These are phyloP conservation scores for Cyanoliseus patagonus DNA, from an alignment of 2,113 vertebrate genomes.

Conservation along the genomic window DNA sequence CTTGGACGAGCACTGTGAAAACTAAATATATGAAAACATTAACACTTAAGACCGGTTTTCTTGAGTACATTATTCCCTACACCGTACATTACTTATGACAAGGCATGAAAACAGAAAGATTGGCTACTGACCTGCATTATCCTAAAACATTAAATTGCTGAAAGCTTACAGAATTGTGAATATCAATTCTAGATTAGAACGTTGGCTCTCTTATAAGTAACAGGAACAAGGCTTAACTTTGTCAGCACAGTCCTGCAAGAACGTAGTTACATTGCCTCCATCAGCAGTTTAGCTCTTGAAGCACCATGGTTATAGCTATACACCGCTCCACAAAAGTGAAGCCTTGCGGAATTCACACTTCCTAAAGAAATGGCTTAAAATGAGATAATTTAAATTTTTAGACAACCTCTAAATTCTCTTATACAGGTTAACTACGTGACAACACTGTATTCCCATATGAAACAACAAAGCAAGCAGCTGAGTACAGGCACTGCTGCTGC, in stretches of 20 bases:
- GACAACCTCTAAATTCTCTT: neutral
- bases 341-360: neutral
- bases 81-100: neutral
- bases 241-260: neutral
- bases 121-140: neutral
- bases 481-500: neutral
- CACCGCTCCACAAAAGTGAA: neutral
- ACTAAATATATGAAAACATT: slow-evolving; percentile 71
- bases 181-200: neutral
- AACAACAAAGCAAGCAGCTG: neutral
- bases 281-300: neutral
- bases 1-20: slow-evolving; percentile 89
- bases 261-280: neutral
- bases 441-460: neutral
- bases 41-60: neutral
- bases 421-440: neutral
- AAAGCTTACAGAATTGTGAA: neutral
- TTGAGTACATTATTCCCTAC: neutral
- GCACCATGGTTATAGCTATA: neutral
- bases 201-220: neutral
- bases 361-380: neutral
- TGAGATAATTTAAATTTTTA: neutral
- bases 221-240: neutral
- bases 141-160: neutral
- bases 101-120: neutral